Conservation (phyloP, 1,140 invertebrate species). For the Zaprionus capensis region DNA sequence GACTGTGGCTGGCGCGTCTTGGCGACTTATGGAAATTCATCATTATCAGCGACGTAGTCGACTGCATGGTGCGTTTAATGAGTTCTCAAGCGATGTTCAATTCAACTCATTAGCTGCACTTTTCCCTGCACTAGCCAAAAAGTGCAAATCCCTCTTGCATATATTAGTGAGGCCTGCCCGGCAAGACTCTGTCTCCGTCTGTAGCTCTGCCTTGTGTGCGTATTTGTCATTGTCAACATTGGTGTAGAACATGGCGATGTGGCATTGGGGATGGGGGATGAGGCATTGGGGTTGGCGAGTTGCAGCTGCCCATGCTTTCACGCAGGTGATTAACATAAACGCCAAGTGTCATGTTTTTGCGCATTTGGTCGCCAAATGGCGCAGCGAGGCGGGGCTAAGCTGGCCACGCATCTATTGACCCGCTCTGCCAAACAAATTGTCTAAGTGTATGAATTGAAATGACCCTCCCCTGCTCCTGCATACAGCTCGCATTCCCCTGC, state of each 20-base stretch:
- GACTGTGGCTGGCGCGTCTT: conserved; percentile 51
- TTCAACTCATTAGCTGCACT: conserved; percentile 80
- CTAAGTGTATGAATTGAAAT: conserved; percentile 48
- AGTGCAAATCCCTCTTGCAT: conserved; percentile 64
- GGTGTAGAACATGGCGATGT: conserved; percentile 70
- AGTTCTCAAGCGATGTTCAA: conserved; percentile 81
- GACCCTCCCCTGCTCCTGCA: conserved; percentile 11
- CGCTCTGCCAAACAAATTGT: conserved; percentile 57
- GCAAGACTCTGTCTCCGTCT: conserved; percentile 2
- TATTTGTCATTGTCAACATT: conserved; percentile 84
- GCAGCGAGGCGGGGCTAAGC: conserved; percentile 16
- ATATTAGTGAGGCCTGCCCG: conserved; percentile 26
- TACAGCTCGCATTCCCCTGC: not conserved
- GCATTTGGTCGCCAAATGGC: conserved; percentile 46
- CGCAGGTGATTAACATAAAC: conserved; percentile 84
- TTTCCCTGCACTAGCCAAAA: conserved; percentile 66
- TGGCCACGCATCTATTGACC: conserved; percentile 42
- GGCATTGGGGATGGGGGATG: conserved; percentile 12
- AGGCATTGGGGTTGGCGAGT: conserved; percentile 19
- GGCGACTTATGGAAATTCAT: conserved; percentile 82
- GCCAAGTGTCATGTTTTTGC: conserved; percentile 80
- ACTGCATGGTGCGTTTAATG: conserved; percentile 65
- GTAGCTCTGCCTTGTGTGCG: conserved; percentile 51
- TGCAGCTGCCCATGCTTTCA: conserved; percentile 80
- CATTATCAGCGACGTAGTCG: conserved; percentile 57